phyloP scores from a whole-genome alignment of 2,797 vertebrate species.

The Gymnocypris eckloni region DNA sequence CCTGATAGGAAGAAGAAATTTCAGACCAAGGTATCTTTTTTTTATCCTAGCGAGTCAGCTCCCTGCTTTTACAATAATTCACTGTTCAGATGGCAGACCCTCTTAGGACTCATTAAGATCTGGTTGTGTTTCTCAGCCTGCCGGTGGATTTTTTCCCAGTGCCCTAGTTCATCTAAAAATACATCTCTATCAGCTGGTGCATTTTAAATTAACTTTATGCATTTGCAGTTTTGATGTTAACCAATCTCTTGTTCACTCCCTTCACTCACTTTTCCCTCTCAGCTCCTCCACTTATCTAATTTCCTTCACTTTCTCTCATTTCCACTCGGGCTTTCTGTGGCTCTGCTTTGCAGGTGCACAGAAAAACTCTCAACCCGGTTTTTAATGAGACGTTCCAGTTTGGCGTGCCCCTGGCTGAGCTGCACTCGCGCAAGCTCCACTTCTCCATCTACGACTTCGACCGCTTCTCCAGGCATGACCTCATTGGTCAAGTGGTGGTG shows the following conservation, averaged over 20 bases:
- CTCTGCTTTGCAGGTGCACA: conserved; percentile 78
- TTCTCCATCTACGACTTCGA: conserved; percentile 95
- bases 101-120: conserved; percentile 50
- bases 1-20: conserved; percentile 95
- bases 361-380: conserved; percentile 92
- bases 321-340: neutral
- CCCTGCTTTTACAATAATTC: conserved; percentile 9
- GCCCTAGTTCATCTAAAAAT: conserved; percentile 43
- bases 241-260: conserved; percentile 16
- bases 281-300: conserved; percentile 20
- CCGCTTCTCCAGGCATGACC: conserved; percentile 92
- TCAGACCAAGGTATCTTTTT: conserved; percentile 86
- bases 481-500: conserved; percentile 93
- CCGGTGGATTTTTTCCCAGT: conserved; percentile 5
- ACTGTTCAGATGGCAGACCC: conserved; percentile 25
- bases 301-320: conserved; percentile 25
- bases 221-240: conserved; percentile 21
- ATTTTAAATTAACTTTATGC: conserved; percentile 29
- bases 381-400: conserved; percentile 96
- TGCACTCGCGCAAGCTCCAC: conserved; percentile 91
- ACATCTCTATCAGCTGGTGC: conserved; percentile 7
- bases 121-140: conserved; percentile 31
- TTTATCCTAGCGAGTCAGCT: conserved; percentile 8
- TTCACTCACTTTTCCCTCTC: conserved; percentile 15
- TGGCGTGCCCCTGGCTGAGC: conserved; percentile 88